phyloP scores from a whole-genome alignment of 2,888 invertebrate genomes.

The Adelognathus sp. region DNA sequence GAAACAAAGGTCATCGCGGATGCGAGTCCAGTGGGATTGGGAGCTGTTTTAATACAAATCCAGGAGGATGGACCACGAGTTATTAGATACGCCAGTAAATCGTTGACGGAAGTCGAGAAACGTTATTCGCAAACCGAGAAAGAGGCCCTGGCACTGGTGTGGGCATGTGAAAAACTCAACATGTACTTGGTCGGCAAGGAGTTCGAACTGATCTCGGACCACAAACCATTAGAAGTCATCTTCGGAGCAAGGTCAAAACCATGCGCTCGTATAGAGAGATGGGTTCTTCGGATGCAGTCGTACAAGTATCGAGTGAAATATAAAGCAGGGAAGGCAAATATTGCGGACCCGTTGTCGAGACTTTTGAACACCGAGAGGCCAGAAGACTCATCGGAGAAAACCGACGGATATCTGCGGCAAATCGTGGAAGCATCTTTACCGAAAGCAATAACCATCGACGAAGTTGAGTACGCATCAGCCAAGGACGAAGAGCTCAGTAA shows the following conservation, averaged over 20 bases:
- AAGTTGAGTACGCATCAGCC: not conserved
- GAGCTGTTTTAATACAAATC: conserved; percentile 71
- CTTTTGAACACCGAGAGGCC: conserved; percentile 24
- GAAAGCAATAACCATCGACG: not conserved
- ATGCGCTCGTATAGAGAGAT: conserved; percentile 61
- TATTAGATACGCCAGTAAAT: conserved; percentile 77
- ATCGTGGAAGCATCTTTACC: not conserved
- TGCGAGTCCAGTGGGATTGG: conserved; percentile 73
- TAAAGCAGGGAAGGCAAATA: conserved; percentile 60
- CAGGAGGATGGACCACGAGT: conserved; percentile 65
- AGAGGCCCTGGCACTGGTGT: conserved; percentile 65
- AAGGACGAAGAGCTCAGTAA: not conserved
- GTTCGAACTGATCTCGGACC: conserved; percentile 71
- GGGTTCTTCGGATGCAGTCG: conserved; percentile 70
- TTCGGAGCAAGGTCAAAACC: conserved; percentile 59
- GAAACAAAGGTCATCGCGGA: conserved; percentile 73
- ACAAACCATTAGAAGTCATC: conserved; percentile 70
- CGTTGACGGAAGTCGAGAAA: conserved; percentile 72
- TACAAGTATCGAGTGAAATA: conserved; percentile 69
- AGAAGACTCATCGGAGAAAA: conserved; percentile 25
- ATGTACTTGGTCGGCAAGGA: conserved; percentile 75
- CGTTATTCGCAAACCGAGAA: conserved; percentile 67
- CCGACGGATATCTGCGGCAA: conserved; percentile 49
- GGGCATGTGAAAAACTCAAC: conserved; percentile 68
- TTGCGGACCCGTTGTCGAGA: conserved; percentile 70